Evolutionary conservation across 1,140 invertebrate species (phyloP).

Genomic region (Zelostemma sp.): DNA sequence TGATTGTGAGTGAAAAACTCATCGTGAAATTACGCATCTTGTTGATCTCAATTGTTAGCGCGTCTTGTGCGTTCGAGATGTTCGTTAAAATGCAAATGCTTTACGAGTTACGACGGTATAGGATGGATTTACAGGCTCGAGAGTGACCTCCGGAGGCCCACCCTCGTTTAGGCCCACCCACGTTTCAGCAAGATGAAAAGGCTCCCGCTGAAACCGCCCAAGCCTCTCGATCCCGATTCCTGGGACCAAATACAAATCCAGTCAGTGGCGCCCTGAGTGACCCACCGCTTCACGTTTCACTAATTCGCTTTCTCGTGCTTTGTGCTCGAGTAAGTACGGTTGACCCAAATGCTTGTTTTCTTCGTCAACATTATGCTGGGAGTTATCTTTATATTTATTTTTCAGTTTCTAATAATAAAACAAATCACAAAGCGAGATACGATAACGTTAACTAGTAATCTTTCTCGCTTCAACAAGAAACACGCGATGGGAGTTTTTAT

Average conservation of each 20-base stretch:
- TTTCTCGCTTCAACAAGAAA: no score
- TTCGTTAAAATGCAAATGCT: conserved; percentile 22
- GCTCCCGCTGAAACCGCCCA: conserved; percentile 34
- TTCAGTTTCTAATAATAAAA: no score
- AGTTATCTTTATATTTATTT: no score
- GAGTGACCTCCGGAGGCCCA: conserved; percentile 51
- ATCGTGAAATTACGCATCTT: no score
- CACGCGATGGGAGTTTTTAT: no score
- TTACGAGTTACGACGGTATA: conserved; percentile 25
- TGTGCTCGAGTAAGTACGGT: conserved; percentile 43
- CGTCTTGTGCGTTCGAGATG: no score
- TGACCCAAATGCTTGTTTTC: conserved; percentile 24
- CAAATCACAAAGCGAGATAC: no score
- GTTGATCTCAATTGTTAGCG: no score
- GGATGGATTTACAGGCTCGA: conserved; percentile 29
- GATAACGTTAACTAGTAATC: no score
- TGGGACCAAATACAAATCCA: conserved; percentile 45
- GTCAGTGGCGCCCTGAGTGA: conserved; percentile 51
- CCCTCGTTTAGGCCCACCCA: no score
- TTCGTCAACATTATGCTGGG: background rate
- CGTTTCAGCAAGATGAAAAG: conserved; percentile 51
- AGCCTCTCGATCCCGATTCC: conserved; percentile 32
- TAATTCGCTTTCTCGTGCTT: conserved; percentile 29
- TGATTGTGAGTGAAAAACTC: no score
- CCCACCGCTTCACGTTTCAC: conserved; percentile 23